Conservation (phyloP, 2,113 vertebrate genomes). For the Falcunculus frontatus region DNA sequence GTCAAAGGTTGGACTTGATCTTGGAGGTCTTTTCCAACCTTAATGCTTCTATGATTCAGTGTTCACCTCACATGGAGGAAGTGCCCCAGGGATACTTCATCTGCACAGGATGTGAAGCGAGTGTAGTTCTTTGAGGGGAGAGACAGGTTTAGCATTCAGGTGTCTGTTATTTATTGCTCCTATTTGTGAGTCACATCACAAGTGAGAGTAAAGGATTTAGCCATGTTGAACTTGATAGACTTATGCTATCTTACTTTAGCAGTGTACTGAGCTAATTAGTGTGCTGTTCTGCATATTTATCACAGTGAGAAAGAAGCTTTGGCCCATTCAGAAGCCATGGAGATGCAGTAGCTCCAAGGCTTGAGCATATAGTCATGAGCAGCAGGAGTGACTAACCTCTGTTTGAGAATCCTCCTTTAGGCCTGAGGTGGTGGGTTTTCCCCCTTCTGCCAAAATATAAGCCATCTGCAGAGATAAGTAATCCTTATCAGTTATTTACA, state of each 20-base stretch:
- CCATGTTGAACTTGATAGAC: background rate
- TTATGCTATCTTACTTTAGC: background rate
- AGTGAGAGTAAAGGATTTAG: background rate
- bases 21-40: background rate
- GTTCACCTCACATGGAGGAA: background rate
- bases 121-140: background rate
- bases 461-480: background rate
- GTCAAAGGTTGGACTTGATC: background rate
- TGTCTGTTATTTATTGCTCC: background rate
- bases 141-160: background rate
- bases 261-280: background rate
- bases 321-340: background rate
- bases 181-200: background rate
- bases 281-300: background rate
- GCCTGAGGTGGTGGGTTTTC: background rate
- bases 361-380: background rate
- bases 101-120: background rate
- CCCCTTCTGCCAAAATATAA: background rate
- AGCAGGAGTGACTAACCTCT: background rate
- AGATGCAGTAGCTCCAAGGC: background rate
- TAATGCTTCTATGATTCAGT: background rate
- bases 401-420: background rate
- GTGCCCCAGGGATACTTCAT: background rate
- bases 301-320: background rate
- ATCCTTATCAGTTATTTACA: conserved; percentile 3